Evolutionary conservation across 2,888 invertebrate genomes (phyloP), one percentile per base, ranked within the genome.

Genomic region (Yponomeuta evonymella): DNA sequence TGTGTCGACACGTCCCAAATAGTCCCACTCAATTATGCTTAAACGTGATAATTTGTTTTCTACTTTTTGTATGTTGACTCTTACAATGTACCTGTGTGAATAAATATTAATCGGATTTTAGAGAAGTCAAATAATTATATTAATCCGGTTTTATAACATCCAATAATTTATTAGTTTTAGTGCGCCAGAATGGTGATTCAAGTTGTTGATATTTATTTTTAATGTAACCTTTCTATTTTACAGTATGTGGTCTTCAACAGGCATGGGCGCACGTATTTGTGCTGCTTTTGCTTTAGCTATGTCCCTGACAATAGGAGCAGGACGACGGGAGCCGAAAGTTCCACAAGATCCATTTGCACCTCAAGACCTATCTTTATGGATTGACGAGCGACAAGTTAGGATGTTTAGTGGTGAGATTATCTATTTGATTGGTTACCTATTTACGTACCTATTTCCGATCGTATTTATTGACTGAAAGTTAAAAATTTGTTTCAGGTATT

Each of bases 361-460:
- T 74, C 74, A 86, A 71, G 96, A 96, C 85, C 93, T 97, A 75
- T 96, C 96, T 71, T 90, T 98, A 73, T 98, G 97, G 97, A 97
- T 98, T 80, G 97, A 97, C 85, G 96, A 97, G 82, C 95, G 96
- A 77, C 97, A 98, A 93, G 96, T 98, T 71, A 96, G 97, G 90
- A 96, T 96, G 94, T 96, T 97, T 79, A 97, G 97, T 87, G 97
- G 97, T 97, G 84, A 93, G 93, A 85, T 29, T 33, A 48, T 64
- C 30, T 58, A 66, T 51, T 43, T 64, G 29, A 23, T 71, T 62
- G n/a, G 48, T 36, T 36, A 33, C 8, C 5, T 66, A 29, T 29
- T 15, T 1, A 58, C 29, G 51, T 2, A 43, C 8, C 48, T 58
- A 43, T 63, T 69, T 70, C 43, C 70, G 36, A 23, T 69, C 36